Percentiles rank a stretch among this genome's conserved stretches.
Evolutionary conservation across 2,113 vertebrate species (phyloP).

Genomic region (Chlorodrepanis virens): DNA sequence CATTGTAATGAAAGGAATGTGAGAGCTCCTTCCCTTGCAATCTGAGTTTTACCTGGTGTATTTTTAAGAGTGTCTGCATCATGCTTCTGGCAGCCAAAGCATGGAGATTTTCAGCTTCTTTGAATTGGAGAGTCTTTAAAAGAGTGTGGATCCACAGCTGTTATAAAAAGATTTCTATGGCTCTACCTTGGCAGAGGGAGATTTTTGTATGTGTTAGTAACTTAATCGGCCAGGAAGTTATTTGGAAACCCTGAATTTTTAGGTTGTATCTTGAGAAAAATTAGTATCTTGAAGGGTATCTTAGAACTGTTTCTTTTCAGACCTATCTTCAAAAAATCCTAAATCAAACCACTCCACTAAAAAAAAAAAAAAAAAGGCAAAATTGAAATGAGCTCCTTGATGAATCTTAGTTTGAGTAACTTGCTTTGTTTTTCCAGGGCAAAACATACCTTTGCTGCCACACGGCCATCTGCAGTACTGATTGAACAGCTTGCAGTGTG

Average conservation of each 20-base stretch:
- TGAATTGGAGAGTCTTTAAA: background rate
- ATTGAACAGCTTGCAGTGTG: conserved; percentile 93
- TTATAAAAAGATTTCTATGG: background rate
- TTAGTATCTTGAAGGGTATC: background rate
- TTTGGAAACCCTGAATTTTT: background rate
- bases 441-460: conserved; percentile 88
- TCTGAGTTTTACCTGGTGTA: background rate
- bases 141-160: background rate
- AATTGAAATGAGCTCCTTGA: background rate
- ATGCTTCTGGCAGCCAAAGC: background rate
- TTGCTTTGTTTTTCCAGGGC: conserved; percentile 66
- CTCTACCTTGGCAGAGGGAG: background rate
- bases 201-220: background rate
- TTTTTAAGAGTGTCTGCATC: background rate
- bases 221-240: background rate
- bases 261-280: background rate
- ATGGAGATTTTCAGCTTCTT: background rate
- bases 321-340: background rate
- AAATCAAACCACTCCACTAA: background rate
- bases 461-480: conserved; percentile 86
- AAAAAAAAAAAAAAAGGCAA: background rate
- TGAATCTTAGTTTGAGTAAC: background rate
- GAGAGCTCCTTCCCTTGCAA: background rate
- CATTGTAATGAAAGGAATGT: background rate
- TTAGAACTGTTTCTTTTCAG: background rate